Conservation (phyloP, 2,113 vertebrate species). For the Entelurus aequoreus region DNA sequence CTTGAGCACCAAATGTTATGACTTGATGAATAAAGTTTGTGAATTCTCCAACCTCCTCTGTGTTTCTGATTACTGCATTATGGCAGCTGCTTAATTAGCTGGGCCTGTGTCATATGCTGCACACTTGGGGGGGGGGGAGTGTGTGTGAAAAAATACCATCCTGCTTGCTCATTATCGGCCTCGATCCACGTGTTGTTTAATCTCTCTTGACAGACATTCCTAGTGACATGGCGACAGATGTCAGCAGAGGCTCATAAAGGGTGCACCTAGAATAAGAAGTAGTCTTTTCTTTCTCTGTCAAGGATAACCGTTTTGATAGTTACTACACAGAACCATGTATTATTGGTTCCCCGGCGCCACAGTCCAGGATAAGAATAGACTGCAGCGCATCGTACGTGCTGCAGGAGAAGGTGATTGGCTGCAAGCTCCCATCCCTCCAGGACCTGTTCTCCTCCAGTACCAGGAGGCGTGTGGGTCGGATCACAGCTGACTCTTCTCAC, state of each 20-base stretch:
- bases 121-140: slow-evolving; percentile 64
- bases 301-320: slow-evolving; percentile 33
- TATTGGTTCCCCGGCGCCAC: too few species aligned
- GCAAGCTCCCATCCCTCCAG: too few species aligned
- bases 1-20: slow-evolving; percentile 67
- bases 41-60: slow-evolving; percentile 65
- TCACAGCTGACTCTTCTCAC: too few species aligned
- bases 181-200: slow-evolving; percentile 70
- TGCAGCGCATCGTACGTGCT: too few species aligned
- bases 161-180: slow-evolving; percentile 69
- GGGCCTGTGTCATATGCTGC: slow-evolving; percentile 69
- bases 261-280: slow-evolving; percentile 40
- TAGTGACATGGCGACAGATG: slow-evolving; percentile 68
- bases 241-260: slow-evolving; percentile 58
- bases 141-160: slow-evolving; percentile 61
- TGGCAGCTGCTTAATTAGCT: slow-evolving; percentile 74
- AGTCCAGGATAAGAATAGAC: too few species aligned
- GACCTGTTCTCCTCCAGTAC: too few species aligned
- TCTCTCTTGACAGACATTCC: slow-evolving; percentile 68
- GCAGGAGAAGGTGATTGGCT: too few species aligned
- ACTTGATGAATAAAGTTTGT: slow-evolving; percentile 55
- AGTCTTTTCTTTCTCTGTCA: slow-evolving; percentile 19
- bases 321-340: too few species aligned
- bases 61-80: slow-evolving; percentile 69
- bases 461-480: too few species aligned